Evolutionary conservation across 2,888 invertebrate species (phyloP).

Genomic region (Empis stercorea): DNA sequence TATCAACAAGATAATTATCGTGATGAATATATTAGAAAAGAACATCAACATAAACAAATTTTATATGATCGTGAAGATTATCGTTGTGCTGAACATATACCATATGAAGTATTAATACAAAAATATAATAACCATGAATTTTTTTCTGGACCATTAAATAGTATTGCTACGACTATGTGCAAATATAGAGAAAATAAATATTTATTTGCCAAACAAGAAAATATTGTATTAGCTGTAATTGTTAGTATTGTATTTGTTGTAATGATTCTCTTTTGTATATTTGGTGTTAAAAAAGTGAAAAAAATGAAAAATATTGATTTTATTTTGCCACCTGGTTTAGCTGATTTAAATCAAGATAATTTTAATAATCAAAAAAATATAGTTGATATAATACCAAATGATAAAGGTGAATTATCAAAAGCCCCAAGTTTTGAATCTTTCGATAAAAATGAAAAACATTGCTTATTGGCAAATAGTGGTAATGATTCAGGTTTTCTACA

Average conservation of each 20-base stretch:
- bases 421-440: constrained; percentile 15
- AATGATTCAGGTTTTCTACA: constrained; percentile 9
- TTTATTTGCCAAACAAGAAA: no score
- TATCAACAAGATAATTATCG: no score
- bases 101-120: no score
- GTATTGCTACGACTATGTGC: no score
- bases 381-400: constrained; percentile 4
- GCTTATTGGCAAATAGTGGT: constrained; percentile 14
- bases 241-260: no score
- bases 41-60: background rate
- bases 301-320: constrained; percentile 25
- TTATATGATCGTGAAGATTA: no score
- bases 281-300: constrained; percentile 18
- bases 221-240: no score
- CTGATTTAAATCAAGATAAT: constrained; percentile 16
- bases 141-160: no score
- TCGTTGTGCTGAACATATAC: no score
- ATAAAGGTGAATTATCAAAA: background rate
- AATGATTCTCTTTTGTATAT: background rate
- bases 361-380: constrained; percentile 15
- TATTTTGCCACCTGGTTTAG: constrained; percentile 21
- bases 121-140: no score
- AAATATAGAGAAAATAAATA: no score
- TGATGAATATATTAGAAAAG: background rate
- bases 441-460: constrained; percentile 17